Evolutionary conservation across 2,888 invertebrate species (phyloP).

Genomic region (Thymelicus lineola): DNA sequence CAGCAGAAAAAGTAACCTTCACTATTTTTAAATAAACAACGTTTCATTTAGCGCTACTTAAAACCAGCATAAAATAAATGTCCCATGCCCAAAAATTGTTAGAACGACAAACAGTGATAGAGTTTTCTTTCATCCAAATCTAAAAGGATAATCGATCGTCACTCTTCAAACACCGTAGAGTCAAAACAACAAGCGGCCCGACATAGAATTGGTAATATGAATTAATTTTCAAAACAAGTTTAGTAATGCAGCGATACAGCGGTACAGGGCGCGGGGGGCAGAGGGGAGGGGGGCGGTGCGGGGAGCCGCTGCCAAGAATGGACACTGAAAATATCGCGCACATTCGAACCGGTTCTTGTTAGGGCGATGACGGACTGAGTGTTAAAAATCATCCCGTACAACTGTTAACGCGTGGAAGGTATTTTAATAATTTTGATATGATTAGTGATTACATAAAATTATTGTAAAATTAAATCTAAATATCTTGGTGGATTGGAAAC

Average conservation of each 20-base stretch:
- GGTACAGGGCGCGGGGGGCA: no score
- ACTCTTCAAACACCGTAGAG: conserved; percentile 9
- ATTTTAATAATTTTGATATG: no score
- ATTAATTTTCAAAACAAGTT: conserved; percentile 37
- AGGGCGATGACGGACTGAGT: conserved; percentile 8
- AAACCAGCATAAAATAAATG: not conserved
- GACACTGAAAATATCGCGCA: conserved; percentile 44
- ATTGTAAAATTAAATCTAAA: no score
- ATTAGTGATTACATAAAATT: no score
- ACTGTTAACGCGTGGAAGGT: no score
- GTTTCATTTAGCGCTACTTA: not conserved
- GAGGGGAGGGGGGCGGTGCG: not conserved
- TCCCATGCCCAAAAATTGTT: conserved; percentile 17
- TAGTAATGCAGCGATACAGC: conserved; percentile 23
- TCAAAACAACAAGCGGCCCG: conserved; percentile 28
- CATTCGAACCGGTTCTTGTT: conserved; percentile 40
- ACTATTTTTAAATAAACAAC: no score
- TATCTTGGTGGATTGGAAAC: no score
- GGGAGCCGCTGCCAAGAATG: conserved; percentile 40
- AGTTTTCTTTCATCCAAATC: conserved; percentile 10
- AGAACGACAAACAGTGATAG: conserved; percentile 12
- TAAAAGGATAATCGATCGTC: conserved; percentile 26
- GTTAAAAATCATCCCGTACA: not conserved
- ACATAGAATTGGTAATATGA: conserved; percentile 31
- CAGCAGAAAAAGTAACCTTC: no score